phyloP scores from a whole-genome alignment of 2,797 vertebrate genomes.

The Enteromius mattozi region DNA sequence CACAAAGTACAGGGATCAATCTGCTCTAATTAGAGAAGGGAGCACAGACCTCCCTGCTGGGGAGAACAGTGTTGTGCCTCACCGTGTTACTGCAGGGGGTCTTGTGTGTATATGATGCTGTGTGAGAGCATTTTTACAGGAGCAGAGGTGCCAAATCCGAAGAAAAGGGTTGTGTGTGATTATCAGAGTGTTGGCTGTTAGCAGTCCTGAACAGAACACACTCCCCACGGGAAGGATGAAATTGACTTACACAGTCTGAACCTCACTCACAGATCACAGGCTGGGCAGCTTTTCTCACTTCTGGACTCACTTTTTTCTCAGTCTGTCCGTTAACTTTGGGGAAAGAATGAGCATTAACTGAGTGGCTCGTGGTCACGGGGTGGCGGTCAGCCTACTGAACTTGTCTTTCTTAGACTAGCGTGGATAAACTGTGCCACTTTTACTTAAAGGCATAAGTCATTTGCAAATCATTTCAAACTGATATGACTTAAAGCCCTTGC shows the following conservation, averaged over 20 bases:
- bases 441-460: neutral
- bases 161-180: constrained; percentile 24
- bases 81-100: neutral
- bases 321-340: constrained; percentile 11
- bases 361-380: neutral
- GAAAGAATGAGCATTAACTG: neutral
- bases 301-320: constrained; percentile 10
- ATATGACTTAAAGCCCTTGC: neutral
- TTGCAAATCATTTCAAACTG: neutral
- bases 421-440: constrained; percentile 5
- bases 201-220: constrained; percentile 34
- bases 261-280: constrained; percentile 33
- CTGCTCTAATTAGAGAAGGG: constrained; percentile 28
- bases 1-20: constrained; percentile 40
- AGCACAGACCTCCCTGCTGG: constrained; percentile 24
- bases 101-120: neutral
- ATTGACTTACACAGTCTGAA: constrained; percentile 26
- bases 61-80: neutral
- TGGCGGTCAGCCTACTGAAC: neutral
- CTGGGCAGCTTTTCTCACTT: constrained; percentile 17
- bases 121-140: neutral
- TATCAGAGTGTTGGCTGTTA: constrained; percentile 41
- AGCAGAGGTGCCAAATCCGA: neutral
- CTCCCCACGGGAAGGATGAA: constrained; percentile 22
- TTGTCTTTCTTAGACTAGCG: neutral